Base-by-base conservation (phyloP, 2,797 vertebrate genomes). In the Amphiprion clarkii region DNA sequence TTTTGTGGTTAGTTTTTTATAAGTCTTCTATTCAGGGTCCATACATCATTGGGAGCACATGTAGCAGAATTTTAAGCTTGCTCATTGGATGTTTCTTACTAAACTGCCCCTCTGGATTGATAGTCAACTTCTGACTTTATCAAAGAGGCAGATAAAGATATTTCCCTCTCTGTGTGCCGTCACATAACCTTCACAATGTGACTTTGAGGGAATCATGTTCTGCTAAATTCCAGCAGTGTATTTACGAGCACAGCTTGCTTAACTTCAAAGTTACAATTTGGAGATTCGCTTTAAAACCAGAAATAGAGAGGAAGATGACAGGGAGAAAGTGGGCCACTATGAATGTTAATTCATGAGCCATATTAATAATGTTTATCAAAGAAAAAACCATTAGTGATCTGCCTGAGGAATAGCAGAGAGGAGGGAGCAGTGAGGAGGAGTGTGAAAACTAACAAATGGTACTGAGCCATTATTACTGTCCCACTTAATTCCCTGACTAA, bases 351-450 rank as follows among this genome's bases (percentile, higher is more conserved):
- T 56, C 14, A 69, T 56, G 58, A 60, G 49, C 55, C 13, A 42
- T 71, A 67, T 71, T 84, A 74, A 86, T 71, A 74, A 65, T 68
- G 71, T 80, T 78, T 69, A 78, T 83, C 70, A 53, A 81, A 66
- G 66, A 49, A 27, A 82, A 85, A 79, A 68, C 36, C 69, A 78
- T 75, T 76, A 57, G 54, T 29, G 51, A 74, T 67, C 25, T 42
- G 59, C 68, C 64, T 29, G 44, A 59, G 74, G 78, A 62, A 82
- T 29, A 57, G 51, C 8, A 53, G 16, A 78, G n/a, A 74, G 12
- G n/a, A 67, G 53, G 19, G 21, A 16, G 4, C 67, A 49, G 44
- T 42, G 13, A 62, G 69, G 53, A 62, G 13, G n/a, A 58, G 29
- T 70, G 4, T 23, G 11, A 76, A 70, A 81, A 75, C 52, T 54